These are phyloP conservation scores for Ceuthmochares aereus DNA, from an alignment of 2,113 vertebrate genomes.

Conservation along the genomic window DNA sequence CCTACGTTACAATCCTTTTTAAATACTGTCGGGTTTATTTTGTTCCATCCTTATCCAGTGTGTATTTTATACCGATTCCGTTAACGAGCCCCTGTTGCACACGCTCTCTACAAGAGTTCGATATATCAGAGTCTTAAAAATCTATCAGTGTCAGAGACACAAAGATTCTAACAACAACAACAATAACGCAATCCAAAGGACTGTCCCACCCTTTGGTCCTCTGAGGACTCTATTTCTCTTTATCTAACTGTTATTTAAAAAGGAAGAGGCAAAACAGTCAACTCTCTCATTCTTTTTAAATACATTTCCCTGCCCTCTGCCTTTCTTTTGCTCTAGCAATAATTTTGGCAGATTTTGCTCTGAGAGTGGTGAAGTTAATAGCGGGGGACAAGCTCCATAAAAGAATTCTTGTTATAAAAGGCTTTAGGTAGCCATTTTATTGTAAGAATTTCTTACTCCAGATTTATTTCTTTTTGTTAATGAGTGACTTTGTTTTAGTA, in stretches of 20 bases:
- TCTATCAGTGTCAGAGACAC: not conserved
- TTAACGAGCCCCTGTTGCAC: not conserved
- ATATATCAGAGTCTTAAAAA: conserved; percentile 27
- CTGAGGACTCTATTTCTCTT: conserved; percentile 19
- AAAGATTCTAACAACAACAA: not conserved
- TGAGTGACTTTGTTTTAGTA: conserved; percentile 50
- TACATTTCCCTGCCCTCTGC: not conserved
- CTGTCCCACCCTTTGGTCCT: conserved; percentile 6
- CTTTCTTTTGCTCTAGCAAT: conserved; percentile 41
- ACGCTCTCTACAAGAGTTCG: not conserved
- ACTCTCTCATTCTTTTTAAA: not conserved
- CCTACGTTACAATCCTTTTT: not conserved
- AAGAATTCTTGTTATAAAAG: conserved; percentile 66
- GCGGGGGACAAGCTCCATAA: conserved; percentile 38
- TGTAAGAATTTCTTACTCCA: conserved; percentile 51
- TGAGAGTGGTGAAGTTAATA: conserved; percentile 20
- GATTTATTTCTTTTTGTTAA: conserved; percentile 29
- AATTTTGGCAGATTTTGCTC: conserved; percentile 53
- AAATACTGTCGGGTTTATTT: not conserved
- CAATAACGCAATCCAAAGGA: not conserved
- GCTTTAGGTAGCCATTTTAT: conserved; percentile 59
- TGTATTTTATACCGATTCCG: conserved; percentile 5
- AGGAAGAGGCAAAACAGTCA: conserved; percentile 31
- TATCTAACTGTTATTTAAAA: not conserved
- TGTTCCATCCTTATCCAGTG: not conserved